Evolutionary conservation across 2,113 vertebrate species (phyloP).

Genomic region (Sinocyclocheilus rhinocerous): DNA sequence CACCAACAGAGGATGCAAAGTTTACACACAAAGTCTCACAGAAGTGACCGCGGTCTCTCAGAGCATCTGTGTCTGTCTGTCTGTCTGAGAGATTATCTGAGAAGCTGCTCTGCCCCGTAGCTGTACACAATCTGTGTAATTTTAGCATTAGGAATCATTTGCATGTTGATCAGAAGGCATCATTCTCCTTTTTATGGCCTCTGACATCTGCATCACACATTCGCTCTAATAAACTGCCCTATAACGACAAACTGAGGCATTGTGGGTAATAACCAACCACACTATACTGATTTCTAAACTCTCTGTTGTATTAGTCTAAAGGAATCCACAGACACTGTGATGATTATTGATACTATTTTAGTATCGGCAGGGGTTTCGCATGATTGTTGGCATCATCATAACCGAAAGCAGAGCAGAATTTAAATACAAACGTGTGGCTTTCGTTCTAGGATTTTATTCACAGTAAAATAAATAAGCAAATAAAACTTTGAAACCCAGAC

Average conservation of each 20-base stretch:
- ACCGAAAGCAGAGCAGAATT: background rate
- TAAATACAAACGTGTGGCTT: background rate
- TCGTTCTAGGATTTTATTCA: background rate
- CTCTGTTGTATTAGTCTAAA: background rate
- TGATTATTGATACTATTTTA: background rate
- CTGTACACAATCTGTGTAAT: background rate
- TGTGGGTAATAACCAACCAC: slow-evolving; percentile 24
- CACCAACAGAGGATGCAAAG: background rate
- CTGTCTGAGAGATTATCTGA: background rate
- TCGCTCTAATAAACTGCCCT: background rate
- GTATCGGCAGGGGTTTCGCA: background rate
- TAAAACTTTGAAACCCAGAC: background rate
- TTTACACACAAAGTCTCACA: too few species aligned
- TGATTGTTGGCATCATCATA: background rate
- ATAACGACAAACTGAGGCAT: slow-evolving; percentile 20
- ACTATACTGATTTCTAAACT: slow-evolving; percentile 7
- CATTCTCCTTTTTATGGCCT: background rate
- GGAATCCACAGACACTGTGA: background rate
- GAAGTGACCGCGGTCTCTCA: too few species aligned
- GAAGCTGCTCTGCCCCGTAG: background rate
- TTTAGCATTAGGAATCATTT: slow-evolving; percentile 27
- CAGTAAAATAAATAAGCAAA: background rate
- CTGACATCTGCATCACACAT: background rate
- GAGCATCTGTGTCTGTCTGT: background rate
- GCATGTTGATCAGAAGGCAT: slow-evolving; percentile 23